Evolutionary conservation across 2,888 invertebrate species (phyloP), one percentile per base, ranked within the genome.

Genomic region (Drosophila engyochracea): DNA sequence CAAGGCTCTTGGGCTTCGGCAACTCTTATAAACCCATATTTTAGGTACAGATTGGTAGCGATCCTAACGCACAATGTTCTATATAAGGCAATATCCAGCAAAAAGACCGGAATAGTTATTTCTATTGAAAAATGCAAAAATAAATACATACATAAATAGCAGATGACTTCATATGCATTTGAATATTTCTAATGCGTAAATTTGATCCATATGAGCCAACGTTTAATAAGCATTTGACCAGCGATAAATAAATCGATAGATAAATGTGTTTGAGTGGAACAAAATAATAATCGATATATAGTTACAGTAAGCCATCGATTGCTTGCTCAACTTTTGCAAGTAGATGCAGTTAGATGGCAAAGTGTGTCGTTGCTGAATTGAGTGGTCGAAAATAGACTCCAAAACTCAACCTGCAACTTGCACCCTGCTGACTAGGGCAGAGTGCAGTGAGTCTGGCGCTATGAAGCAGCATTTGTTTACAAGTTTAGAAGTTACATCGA

Each of bases 251-350:
- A n/a, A n/a, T 41, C 41, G 41, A 41, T 41, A n/a, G n/a, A n/a
- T 12, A n/a, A 39, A 67, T 53, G 31, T 35, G n/a, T 63, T 28
- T 61, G 51, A 30, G 54, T 59, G 16, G 16, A 9, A 25, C 16
- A 9, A 7, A 47, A 25, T 25, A 25, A 2, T 47, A 47, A 25
- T 47, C 47, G 47, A 47, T 25, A 25, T 25, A 47, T 47, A 9
- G 16, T 9, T 16, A 4, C 16, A 25, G 25, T 47, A 25, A 16
- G 16, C 9, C 47, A 16, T 47, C 25, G 47, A 16, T 25, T 25
- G 25, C 22, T 25, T 47, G 22, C 25, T 25, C 9, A 47, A 4
- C 25, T 9, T 25, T 12, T 44, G 22, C 14, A 14, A 28, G 22
- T 35, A 44, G 41, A 53, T 53, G 39, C n/a, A 16, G 33, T 3